Evolutionary conservation across 2,797 vertebrate genomes (phyloP), one percentile per base, ranked within the genome.

Genomic region (Merluccius polli): DNA sequence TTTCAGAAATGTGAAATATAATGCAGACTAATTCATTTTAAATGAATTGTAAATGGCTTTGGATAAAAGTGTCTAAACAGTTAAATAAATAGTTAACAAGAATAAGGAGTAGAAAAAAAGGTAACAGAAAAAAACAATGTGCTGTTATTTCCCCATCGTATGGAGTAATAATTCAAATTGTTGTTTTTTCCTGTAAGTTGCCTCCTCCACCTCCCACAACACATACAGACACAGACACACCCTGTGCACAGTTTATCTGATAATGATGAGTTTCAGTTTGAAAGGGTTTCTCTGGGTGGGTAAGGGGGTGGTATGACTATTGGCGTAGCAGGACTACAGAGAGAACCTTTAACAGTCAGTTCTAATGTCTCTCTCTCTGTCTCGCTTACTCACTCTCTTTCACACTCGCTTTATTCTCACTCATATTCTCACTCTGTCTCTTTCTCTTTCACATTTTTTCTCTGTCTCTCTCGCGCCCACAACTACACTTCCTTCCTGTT

Each of bases 301-400:
- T n/a, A 63, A 2, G 52, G 52, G n/a, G 21, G n/a, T 24, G n/a
- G 0, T 63, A 63, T 63, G 52, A 63, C 52, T 63, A n/a, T 27
- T 27, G 52, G n/a, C 24, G 41, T 44, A 52, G 92, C 89, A 91
- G 90, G 90, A 92, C 90, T 13, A 8, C 79, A 71, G 35, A 0
- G 44, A 91, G 87, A 86, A 5, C 0, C 83, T 74, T 88, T 88
- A 90, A 90, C 89, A 85, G 88, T 91, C 85, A 88, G 84, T 86
- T 84, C 86, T 52, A 21, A 48, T 92, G 82, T 90, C 87, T 90
- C 79, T 79, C 77, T 78, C 73, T 78, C 74, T 77, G 75, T 78
- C 73, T 78, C 71, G 59, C 36, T 38, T 8, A 4, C 79, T 79
- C 76, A 77, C 73, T 78, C 75, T 85, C 79, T 77, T 75, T 77